phyloP scores from a whole-genome alignment of 2,797 vertebrate species.

The Diglossa cyanea region DNA sequence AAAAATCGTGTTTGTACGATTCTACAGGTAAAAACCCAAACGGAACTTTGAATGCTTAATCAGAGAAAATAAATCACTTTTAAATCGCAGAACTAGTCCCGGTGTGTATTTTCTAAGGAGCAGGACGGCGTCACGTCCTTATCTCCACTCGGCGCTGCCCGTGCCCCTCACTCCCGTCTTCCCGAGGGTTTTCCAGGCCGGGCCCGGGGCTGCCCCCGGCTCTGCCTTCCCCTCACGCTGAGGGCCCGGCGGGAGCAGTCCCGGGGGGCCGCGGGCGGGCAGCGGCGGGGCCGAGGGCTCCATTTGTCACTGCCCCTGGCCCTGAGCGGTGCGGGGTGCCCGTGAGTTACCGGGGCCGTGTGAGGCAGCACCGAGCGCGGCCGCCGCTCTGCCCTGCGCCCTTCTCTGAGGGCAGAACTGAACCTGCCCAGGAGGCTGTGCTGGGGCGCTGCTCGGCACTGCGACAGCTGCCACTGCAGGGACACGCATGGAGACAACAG shows the following conservation, averaged over 20 bases:
- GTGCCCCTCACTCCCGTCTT: rapidly evolving
- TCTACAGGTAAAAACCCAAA: not conserved
- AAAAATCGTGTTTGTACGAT: not conserved
- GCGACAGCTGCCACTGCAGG: not conserved
- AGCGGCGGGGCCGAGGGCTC: not conserved
- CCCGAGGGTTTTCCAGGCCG: rapidly evolving
- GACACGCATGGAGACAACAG: rapidly evolving
- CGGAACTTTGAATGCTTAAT: not conserved
- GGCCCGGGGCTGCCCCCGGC: too few relatives aligned
- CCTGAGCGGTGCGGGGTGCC: rapidly evolving
- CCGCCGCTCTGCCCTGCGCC: not conserved
- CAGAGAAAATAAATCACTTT: conserved; percentile 24
- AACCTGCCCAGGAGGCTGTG: not conserved
- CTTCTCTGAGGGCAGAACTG: rapidly evolving
- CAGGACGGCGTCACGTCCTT: rapidly evolving
- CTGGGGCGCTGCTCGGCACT: not conserved
- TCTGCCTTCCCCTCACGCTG: not conserved
- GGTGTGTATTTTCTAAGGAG: not conserved
- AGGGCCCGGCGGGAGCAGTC: too few relatives aligned
- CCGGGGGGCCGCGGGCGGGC: too few relatives aligned
- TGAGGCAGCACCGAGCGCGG: not conserved
- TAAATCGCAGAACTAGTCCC: not conserved
- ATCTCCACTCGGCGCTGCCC: rapidly evolving
- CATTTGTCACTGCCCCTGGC: rapidly evolving
- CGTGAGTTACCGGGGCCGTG: rapidly evolving